Evolutionary conservation across 1,140 invertebrate species (phyloP).

Genomic region (Solenopsis invicta): DNA sequence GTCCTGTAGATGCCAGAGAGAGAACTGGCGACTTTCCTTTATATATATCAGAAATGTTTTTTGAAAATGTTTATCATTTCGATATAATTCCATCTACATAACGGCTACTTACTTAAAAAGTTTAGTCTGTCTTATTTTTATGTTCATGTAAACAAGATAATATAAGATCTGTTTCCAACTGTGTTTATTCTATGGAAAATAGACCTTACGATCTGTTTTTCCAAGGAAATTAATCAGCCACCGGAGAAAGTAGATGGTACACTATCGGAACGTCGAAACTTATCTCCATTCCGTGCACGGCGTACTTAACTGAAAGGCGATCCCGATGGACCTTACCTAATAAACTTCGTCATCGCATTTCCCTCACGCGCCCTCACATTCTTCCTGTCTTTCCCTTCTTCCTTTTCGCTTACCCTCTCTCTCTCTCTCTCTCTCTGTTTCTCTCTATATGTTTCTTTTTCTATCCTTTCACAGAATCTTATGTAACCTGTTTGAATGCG

Average conservation of each 20-base stretch:
- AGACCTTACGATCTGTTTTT: constrained; percentile 34
- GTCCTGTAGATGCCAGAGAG: too few species aligned
- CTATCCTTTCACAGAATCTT: constrained; percentile 36
- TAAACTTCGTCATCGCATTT: constrained; percentile 65
- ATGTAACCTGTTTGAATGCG: constrained; percentile 71
- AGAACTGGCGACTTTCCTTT: too few species aligned
- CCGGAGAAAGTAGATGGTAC: constrained; percentile 46
- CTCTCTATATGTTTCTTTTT: not conserved
- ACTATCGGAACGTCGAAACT: constrained; percentile 33
- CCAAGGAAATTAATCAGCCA: constrained; percentile 51
- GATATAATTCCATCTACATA: too few species aligned
- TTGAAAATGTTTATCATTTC: not conserved
- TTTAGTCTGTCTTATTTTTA: not conserved
- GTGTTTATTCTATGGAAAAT: constrained; percentile 2
- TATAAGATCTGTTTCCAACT: not conserved
- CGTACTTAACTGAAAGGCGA: constrained; percentile 47
- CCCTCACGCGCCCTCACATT: constrained; percentile 34
- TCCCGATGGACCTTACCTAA: constrained; percentile 39
- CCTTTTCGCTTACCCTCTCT: not conserved
- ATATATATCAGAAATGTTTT: not conserved
- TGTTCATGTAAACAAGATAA: not conserved
- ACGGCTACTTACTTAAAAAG: not conserved
- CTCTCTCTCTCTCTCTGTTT: not conserved
- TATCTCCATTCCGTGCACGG: constrained; percentile 31
- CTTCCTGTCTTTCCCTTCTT: not conserved